Percentiles rank a stretch among this genome's conserved stretches.
Conservation (phyloP, 2,113 vertebrate species). For the Hystrix brachyura region DNA sequence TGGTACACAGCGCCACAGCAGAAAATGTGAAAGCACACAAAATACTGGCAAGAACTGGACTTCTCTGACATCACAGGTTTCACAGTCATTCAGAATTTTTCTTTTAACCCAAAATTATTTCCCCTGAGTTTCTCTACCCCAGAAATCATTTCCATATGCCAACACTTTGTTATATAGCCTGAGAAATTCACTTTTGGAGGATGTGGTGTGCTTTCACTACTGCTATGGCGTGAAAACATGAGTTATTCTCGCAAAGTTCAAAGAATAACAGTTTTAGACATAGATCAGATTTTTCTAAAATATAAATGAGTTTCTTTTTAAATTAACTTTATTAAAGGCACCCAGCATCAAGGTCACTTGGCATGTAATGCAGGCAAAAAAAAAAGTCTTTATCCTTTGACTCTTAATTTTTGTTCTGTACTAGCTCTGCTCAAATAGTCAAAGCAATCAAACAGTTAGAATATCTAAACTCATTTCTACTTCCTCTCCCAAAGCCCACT, state of each 20-base stretch:
- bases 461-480: not conserved
- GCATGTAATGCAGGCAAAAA: not conserved
- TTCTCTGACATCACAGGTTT: not conserved
- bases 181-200: not conserved
- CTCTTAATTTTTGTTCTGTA: not conserved
- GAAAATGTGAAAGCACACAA: not conserved
- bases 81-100: not conserved
- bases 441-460: not conserved
- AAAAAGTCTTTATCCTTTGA: not conserved
- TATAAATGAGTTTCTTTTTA: not conserved
- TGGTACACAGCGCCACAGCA: not conserved
- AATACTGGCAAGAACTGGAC: not conserved
- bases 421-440: slow-evolving; percentile 20
- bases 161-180: not conserved
- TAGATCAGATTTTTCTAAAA: not conserved
- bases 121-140: not conserved
- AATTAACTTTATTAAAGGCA: slow-evolving; percentile 34
- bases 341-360: not conserved
- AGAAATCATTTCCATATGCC: slow-evolving; percentile 3
- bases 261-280: not conserved
- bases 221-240: not conserved
- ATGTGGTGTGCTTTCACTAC: not conserved
- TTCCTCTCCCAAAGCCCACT: not conserved
- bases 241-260: not conserved
- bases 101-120: not conserved